Conservation (phyloP, 2,113 vertebrate species). For the Crotalus horridus region DNA sequence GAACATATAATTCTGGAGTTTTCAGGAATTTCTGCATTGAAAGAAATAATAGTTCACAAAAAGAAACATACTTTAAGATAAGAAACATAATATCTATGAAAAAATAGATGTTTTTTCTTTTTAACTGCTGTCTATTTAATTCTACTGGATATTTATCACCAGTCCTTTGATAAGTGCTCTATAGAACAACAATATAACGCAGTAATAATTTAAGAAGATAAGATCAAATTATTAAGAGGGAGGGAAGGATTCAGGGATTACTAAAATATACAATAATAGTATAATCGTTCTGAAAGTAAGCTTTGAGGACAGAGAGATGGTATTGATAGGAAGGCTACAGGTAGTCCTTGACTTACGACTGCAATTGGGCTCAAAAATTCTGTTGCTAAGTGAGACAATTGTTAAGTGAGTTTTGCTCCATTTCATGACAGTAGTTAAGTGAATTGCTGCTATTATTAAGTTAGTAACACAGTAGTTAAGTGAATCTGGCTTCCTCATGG, state of each 20-base stretch:
- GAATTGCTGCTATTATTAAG: too few relatives aligned
- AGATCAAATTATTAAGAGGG: background rate
- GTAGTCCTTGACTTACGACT: background rate
- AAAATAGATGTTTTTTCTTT: background rate
- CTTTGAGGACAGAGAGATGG: background rate
- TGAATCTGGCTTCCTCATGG: too few relatives aligned
- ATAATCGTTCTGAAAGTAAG: background rate
- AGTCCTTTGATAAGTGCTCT: background rate
- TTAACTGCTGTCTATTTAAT: background rate
- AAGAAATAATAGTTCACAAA: constrained; percentile 24
- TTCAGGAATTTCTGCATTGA: constrained; percentile 80
- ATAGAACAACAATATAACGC: background rate
- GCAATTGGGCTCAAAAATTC: too few relatives aligned
- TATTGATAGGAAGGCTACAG: background rate
- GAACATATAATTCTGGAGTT: constrained; percentile 80
- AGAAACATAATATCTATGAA: background rate
- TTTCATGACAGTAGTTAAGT: too few relatives aligned
- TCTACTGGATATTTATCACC: background rate
- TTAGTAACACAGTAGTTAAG: too few relatives aligned
- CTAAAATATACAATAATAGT: background rate
- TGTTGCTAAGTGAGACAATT: too few relatives aligned
- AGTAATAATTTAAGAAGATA: background rate
- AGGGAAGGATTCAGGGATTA: background rate
- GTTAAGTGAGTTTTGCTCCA: too few relatives aligned
- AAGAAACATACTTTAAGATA: background rate